Evolutionary conservation across 2,113 vertebrate genomes (phyloP), one percentile per base, ranked within the genome.

Genomic region (Calyptomena viridis): DNA sequence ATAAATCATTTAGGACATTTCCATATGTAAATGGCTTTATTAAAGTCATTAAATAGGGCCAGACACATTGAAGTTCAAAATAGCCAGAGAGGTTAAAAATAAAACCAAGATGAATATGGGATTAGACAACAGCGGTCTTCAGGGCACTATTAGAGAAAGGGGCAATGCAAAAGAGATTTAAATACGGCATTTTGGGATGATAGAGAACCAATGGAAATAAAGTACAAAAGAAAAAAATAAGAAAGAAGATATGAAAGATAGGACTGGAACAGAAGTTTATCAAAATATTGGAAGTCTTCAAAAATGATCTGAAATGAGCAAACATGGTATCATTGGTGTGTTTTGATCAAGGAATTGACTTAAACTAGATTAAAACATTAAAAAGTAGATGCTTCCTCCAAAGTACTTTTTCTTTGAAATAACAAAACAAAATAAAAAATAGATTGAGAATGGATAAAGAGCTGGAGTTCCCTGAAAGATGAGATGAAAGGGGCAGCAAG

Each of bases 1-100:
- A 78, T 73, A 92, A 97, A 90, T 92, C 9, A 89, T 53, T 85
- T 87, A 90, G 55, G 39, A 83, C 37, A 89, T 94, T 91, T 89
- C 63, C 49, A 69, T 75, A 66, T 76, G 37, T 1, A 1, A 80
- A 91, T 68, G 58, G 42, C 53, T 93, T 95, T 84, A 85, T 47
- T 87, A 84, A 93, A 77, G 30, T 67, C 28, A 84, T 78, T 84
- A 85, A 77, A 73, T 44, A 83, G 63, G 24, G 47, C 16, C 56
- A 67, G 74, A 76, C 72, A 83, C 47, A 78, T 52, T 55, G 62
- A 94, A 71, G 71, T 92, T 85, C 44, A 63, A 59, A 87, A 66
- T 66, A 77, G 87, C 42, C 30, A 28, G 44, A 71, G 44, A 89
- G 10, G 27, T 87, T 87, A 50, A 89, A 89, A 90, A 89, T 52